Percentiles rank a stretch among this genome's conserved stretches.
phyloP scores from a whole-genome alignment of 1,140 invertebrate genomes.

The Drosophila nannoptera region DNA sequence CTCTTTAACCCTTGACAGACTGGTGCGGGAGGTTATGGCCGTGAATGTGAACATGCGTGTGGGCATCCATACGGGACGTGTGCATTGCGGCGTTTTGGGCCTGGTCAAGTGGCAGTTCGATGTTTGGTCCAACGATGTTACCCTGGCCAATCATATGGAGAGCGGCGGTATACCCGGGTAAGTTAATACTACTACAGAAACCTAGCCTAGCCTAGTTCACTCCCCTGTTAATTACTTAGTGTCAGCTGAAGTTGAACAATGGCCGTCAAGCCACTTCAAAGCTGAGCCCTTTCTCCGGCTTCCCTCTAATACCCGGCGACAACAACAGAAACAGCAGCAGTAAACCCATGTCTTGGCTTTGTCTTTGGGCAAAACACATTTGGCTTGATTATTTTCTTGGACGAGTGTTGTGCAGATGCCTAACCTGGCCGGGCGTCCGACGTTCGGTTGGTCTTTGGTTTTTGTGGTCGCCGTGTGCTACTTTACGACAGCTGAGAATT shows the following conservation, averaged over 20 bases:
- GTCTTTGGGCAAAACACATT: constrained; percentile 26
- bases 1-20: constrained; percentile 80
- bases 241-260: constrained; percentile 21
- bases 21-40: constrained; percentile 92
- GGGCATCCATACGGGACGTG: constrained; percentile 95
- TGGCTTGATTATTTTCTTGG: constrained; percentile 33
- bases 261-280: constrained; percentile 40
- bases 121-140: constrained; percentile 98
- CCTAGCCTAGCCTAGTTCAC: constrained; percentile 1
- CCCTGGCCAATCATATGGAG: constrained; percentile 97
- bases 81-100: constrained; percentile 96
- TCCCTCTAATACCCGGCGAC: constrained; percentile 15
- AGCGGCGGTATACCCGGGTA: constrained; percentile 95
- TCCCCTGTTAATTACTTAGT: constrained; percentile 41
- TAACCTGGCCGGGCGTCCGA: not conserved
- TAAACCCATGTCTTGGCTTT: constrained; percentile 24
- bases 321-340: not conserved
- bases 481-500: constrained; percentile 73
- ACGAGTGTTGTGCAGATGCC: constrained; percentile 10
- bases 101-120: constrained; percentile 90
- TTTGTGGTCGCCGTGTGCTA: constrained; percentile 37
- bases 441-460: constrained; percentile 5
- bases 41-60: constrained; percentile 97
- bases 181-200: constrained; percentile 57
- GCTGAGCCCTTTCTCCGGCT: constrained; percentile 27